Evolutionary conservation across 2,888 invertebrate species (phyloP), one percentile per base, ranked within the genome.

Genomic region (Nasonovia ribisnigri): DNA sequence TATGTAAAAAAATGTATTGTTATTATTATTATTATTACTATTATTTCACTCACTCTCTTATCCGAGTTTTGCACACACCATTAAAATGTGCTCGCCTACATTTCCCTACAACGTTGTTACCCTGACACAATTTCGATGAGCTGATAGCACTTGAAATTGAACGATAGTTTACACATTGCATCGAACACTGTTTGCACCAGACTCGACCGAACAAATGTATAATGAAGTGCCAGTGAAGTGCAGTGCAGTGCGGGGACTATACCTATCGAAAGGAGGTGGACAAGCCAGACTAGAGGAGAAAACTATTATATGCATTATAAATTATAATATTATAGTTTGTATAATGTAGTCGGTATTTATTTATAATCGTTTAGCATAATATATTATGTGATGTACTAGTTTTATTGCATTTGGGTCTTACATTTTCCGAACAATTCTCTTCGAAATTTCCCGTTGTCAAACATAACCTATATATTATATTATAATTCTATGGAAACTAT

Each of bases 321-420:
- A 88, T 54, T 51, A 54, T 67, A 67, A n/a, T 90, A 57, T 77
- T 77, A 42, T 88, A 42, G 88, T 51, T 54, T 57, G 42, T 26
- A 54, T 36, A 24, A 29, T 26, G 20, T 20, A 36, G 90, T 46
- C n/a, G 46, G 20, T 29, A 57, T 60, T 86, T 84, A 57, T 60
- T 87, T 91, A 84, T 84, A 84, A 84, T 84, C 91, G 54, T 84
- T 86, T 57, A 86, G 46, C 77, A 91, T 77, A 67, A 77, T 90
- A 91, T 46, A 90, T 90, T 60, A n/a, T 67, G 46, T 67, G 91
- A 16, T 90, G 43, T 67, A 29, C 48, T 84, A 48, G 54, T 91
- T 84, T 54, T 54, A 84, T 91, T 84, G 54, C 84, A 36, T 91
- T 91, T 84, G 54, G 36, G 91, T 91, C 16, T 84, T 24, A 24